Evolutionary conservation across 2,888 invertebrate species (phyloP).

Genomic region (Coecobrya sp.): DNA sequence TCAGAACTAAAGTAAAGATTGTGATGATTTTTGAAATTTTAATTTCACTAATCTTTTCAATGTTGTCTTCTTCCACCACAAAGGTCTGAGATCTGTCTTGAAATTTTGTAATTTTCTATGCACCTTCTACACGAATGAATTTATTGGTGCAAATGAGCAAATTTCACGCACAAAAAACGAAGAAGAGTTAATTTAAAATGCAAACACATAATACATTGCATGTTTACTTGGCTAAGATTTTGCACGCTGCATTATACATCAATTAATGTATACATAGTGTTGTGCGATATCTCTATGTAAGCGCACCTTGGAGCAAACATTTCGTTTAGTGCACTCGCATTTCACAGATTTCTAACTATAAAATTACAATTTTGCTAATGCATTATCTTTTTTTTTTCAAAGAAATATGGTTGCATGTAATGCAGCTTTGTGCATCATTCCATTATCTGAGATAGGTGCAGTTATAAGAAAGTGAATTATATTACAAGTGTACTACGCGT

Average conservation of each 20-base stretch:
- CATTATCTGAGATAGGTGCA: background rate
- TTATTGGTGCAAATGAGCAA: slow-evolving; percentile 40
- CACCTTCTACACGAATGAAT: background rate
- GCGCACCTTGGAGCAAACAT: background rate
- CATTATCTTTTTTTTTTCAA: slow-evolving; percentile 10
- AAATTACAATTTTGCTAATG: slow-evolving; percentile 64
- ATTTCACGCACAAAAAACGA: slow-evolving; percentile 62
- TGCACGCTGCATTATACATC: background rate
- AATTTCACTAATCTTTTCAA: slow-evolving; percentile 57
- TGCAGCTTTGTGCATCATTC: slow-evolving; percentile 3
- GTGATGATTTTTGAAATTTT: too few species aligned
- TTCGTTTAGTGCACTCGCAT: slow-evolving; percentile 27
- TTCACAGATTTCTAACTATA: slow-evolving; percentile 75
- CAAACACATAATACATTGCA: slow-evolving; percentile 4
- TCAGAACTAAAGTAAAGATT: too few species aligned
- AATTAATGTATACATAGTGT: slow-evolving; percentile 9
- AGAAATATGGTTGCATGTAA: background rate
- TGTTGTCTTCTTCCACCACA: background rate
- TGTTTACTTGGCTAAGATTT: background rate
- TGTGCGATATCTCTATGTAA: background rate
- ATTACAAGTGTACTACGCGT: background rate
- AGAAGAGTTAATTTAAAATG: slow-evolving; percentile 15
- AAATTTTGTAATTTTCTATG: slow-evolving; percentile 36
- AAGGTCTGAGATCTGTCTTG: slow-evolving; percentile 12
- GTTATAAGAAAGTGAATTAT: slow-evolving; percentile 38